phyloP scores from a whole-genome alignment of 2,113 vertebrate species.

The Stercorarius parasiticus region DNA sequence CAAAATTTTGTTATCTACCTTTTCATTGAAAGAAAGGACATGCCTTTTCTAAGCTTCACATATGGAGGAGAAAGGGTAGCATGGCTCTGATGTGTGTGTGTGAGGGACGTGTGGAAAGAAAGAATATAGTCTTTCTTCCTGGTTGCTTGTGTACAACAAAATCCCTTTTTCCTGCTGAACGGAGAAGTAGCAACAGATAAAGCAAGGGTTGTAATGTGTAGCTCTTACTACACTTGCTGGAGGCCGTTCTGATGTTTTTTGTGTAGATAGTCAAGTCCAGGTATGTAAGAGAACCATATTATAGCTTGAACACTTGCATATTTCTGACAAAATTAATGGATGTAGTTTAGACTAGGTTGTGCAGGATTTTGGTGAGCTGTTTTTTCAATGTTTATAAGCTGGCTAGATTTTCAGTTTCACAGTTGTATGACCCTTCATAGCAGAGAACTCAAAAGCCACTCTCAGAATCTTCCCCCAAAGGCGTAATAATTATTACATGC shows the following conservation, averaged over 20 bases:
- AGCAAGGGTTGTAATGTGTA: not conserved
- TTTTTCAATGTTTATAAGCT: not conserved
- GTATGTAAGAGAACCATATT: not conserved
- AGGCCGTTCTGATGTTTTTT: not conserved
- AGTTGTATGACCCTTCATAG: not conserved
- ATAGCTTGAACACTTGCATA: not conserved
- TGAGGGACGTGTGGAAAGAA: not conserved
- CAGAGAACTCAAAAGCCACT: not conserved
- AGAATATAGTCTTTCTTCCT: not conserved
- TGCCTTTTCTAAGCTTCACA: not conserved
- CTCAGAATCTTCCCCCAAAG: not conserved
- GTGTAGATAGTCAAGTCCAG: not conserved
- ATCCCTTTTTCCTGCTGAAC: not conserved
- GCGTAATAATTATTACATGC: not conserved
- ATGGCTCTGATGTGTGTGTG: not conserved
- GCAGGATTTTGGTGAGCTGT: not conserved
- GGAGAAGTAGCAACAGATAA: not conserved
- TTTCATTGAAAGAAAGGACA: not conserved
- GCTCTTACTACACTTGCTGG: not conserved
- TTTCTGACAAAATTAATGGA: not conserved
- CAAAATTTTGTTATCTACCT: not conserved
- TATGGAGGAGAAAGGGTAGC: not conserved
- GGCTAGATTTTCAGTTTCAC: not conserved
- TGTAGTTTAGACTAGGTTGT: not conserved
- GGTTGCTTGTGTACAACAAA: fast-evolving